phyloP scores from a whole-genome alignment of 2,113 vertebrate genomes.

The Atherinomorus stipes region DNA sequence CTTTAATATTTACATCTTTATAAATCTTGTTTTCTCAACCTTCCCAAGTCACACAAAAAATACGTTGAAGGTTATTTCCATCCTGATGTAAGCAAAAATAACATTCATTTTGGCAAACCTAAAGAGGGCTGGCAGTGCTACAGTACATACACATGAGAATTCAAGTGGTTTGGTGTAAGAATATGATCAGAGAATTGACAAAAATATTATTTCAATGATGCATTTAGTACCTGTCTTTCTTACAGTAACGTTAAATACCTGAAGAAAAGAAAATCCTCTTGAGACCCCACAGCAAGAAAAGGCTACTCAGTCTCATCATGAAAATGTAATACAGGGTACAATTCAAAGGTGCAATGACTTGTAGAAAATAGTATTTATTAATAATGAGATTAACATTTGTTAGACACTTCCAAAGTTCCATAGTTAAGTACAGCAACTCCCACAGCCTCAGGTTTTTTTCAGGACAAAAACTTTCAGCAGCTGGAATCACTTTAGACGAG shows the following conservation, averaged over 20 bases:
- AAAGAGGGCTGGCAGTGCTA: slow-evolving; percentile 91
- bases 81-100: slow-evolving; percentile 91
- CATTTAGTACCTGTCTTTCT: slow-evolving; percentile 59
- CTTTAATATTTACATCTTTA: slow-evolving; percentile 93
- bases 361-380: slow-evolving; percentile 83
- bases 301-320: slow-evolving; percentile 62
- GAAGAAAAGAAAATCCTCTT: slow-evolving; percentile 33
- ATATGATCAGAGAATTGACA: slow-evolving; percentile 77
- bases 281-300: slow-evolving; percentile 70
- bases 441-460: slow-evolving; percentile 29
- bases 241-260: slow-evolving; percentile 57
- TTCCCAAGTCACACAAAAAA: slow-evolving; percentile 84
- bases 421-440: slow-evolving; percentile 64
- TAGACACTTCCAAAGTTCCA: slow-evolving; percentile 61
- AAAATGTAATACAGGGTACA: slow-evolving; percentile 82
- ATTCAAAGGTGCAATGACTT: slow-evolving; percentile 88
- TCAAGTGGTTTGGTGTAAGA: slow-evolving; percentile 83
- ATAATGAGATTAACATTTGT: slow-evolving; percentile 73
- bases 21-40: slow-evolving; percentile 83
- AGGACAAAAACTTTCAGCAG: slow-evolving; percentile 57
- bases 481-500: slow-evolving; percentile 44
- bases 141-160: slow-evolving; percentile 86
- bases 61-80: slow-evolving; percentile 82
- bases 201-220: slow-evolving; percentile 79
- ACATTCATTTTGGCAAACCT: slow-evolving; percentile 92